Evolutionary conservation across 53 echinoderm and acorn worm species (phyloP).

Genomic region (Echinarachnius parma): DNA sequence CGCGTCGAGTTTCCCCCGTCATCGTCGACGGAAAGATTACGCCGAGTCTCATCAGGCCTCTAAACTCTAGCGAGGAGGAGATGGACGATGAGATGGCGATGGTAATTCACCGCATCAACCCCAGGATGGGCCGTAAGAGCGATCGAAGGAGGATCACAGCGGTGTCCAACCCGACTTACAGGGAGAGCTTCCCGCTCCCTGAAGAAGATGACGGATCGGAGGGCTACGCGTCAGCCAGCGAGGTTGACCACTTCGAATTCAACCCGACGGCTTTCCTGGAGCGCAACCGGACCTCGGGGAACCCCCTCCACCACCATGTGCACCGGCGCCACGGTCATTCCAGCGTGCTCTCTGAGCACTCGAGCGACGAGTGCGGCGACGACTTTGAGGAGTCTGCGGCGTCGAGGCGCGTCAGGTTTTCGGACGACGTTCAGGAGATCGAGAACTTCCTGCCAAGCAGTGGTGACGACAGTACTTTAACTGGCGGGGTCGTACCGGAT

Average conservation of each 20-base stretch:
- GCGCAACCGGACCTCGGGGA: slow-evolving; percentile 66
- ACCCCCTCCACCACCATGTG: slow-evolving; percentile 44
- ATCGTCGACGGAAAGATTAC: slow-evolving; percentile 19
- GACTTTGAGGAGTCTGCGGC: slow-evolving; percentile 22
- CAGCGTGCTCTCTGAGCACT: slow-evolving; percentile 28
- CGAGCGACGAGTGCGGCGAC: slow-evolving; percentile 50
- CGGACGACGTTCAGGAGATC: slow-evolving; percentile 81
- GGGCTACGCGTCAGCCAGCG: slow-evolving; percentile 86
- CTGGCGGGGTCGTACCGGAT: background rate
- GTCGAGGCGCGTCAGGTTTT: slow-evolving; percentile 70
- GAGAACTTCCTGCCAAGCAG: slow-evolving; percentile 7
- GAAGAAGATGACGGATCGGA: slow-evolving; percentile 93
- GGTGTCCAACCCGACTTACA: slow-evolving; percentile 39
- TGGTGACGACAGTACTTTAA: background rate
- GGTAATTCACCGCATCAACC: too few relatives aligned
- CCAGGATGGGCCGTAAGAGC: too few relatives aligned
- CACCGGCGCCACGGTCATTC: slow-evolving; percentile 38
- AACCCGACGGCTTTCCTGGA: slow-evolving; percentile 86
- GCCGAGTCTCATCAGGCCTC: slow-evolving; percentile 19
- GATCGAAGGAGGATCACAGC: slow-evolving; percentile 23
- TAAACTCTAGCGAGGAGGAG: slow-evolving; percentile 38
- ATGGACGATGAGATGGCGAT: background rate
- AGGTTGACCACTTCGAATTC: slow-evolving; percentile 80
- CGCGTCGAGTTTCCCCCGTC: slow-evolving; percentile 7
- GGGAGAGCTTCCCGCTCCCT: slow-evolving; percentile 75